phyloP scores from a whole-genome alignment of 2,113 vertebrate genomes.

The Amphiprion percula region DNA sequence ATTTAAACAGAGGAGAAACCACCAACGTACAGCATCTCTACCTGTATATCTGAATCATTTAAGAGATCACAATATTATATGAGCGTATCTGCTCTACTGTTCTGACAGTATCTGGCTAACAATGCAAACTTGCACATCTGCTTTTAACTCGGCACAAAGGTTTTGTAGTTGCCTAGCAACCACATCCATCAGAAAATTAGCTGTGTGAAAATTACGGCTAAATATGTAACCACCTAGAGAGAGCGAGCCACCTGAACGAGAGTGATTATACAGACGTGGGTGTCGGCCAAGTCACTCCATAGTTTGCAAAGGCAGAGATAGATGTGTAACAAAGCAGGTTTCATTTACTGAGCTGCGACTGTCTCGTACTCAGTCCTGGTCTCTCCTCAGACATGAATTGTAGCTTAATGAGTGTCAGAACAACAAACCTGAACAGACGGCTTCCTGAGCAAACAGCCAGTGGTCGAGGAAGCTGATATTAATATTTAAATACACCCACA shows the following conservation, averaged over 20 bases:
- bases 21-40: neutral
- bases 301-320: neutral
- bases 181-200: slow-evolving; percentile 47
- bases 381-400: neutral
- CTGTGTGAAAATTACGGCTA: slow-evolving; percentile 35
- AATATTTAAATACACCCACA: neutral
- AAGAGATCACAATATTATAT: neutral
- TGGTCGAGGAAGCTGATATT: neutral
- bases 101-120: slow-evolving; percentile 26
- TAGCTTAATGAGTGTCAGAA: neutral
- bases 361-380: neutral
- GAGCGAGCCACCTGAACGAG: slow-evolving; percentile 26
- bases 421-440: neutral
- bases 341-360: neutral
- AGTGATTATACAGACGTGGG: slow-evolving; percentile 18
- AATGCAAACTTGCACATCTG: slow-evolving; percentile 40
- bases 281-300: neutral
- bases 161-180: slow-evolving; percentile 69
- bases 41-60: neutral
- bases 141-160: slow-evolving; percentile 50
- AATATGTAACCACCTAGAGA: slow-evolving; percentile 40
- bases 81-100: neutral
- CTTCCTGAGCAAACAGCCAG: neutral
- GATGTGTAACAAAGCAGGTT: slow-evolving; percentile 10
- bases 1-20: neutral